phyloP scores from a whole-genome alignment of 2,797 vertebrate species.

The Molothrus ater region DNA sequence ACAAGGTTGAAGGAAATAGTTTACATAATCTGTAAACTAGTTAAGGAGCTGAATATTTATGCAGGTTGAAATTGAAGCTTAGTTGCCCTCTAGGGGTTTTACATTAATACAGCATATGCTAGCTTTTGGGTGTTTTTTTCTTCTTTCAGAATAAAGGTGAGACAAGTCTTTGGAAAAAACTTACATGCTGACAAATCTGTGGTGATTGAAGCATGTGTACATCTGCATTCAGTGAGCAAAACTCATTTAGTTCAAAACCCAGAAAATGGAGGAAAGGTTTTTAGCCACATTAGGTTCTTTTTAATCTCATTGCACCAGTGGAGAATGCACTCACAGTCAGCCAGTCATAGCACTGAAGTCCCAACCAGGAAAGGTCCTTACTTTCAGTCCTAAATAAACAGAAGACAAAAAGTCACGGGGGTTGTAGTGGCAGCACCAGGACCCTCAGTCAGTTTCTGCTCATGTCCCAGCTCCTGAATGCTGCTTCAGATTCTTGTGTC shows the following conservation, averaged over 20 bases:
- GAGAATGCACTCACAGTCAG: neutral
- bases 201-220: conserved; percentile 43
- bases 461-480: neutral
- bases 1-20: conserved; percentile 50
- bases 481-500: neutral
- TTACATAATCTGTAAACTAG: conserved; percentile 54
- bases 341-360: neutral
- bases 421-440: neutral
- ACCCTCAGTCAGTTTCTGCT: neutral
- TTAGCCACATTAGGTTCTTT: neutral
- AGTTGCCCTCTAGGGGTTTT: conserved; percentile 81
- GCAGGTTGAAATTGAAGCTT: conserved; percentile 70
- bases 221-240: conserved; percentile 17
- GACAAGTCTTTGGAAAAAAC: conserved; percentile 39
- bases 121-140: neutral
- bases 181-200: conserved; percentile 34
- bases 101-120: conserved; percentile 70
- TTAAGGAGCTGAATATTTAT: conserved; percentile 63
- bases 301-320: neutral
- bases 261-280: neutral
- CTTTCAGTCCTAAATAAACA: neutral
- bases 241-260: neutral
- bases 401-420: neutral
- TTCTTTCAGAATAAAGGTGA: conserved; percentile 43
- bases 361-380: neutral